A percentile compares a stretch with the other conserved stretches of the same genome.
phyloP scores from a whole-genome alignment of 2,888 invertebrate species.

The Lomographa bimaculata region DNA sequence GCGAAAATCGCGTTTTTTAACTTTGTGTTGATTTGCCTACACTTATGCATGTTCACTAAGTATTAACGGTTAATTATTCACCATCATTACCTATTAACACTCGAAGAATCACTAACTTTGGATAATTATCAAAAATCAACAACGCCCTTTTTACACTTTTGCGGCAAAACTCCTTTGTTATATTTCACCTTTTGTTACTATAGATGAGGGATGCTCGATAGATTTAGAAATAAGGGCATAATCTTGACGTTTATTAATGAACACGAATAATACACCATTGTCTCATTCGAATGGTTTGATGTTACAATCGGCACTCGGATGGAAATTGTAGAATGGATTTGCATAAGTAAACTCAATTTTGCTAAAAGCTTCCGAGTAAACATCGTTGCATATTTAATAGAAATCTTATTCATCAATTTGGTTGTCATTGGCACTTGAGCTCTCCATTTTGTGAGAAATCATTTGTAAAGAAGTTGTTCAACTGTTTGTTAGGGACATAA shows the following conservation, averaged over 20 bases:
- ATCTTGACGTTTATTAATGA: slow-evolving; percentile 59
- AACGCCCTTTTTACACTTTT: no score
- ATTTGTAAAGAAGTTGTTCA: slow-evolving; percentile 13
- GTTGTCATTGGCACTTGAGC: slow-evolving; percentile 25
- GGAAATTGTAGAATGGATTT: slow-evolving; percentile 48
- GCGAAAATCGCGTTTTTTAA: no score
- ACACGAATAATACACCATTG: slow-evolving; percentile 45
- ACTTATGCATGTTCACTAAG: no score
- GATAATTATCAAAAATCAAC: no score
- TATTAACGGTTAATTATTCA: no score
- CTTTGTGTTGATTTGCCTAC: no score
- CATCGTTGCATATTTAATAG: slow-evolving; percentile 43
- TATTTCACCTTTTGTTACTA: slow-evolving; percentile 48
- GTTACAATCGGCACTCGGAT: slow-evolving; percentile 36
- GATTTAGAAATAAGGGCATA: slow-evolving; percentile 38
- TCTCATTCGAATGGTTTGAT: slow-evolving; percentile 45
- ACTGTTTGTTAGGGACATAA: slow-evolving; percentile 1
- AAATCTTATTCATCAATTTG: slow-evolving; percentile 28
- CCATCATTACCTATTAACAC: no score
- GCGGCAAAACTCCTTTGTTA: no score
- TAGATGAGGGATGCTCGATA: slow-evolving; percentile 30
- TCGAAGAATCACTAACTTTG: no score
- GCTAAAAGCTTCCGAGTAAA: slow-evolving; percentile 44
- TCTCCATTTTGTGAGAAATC: slow-evolving; percentile 11
- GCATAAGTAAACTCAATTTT: slow-evolving; percentile 47